These are phyloP conservation scores for Pristionchus entomophagus DNA, from an alignment of 2,888 invertebrate genomes.

Conservation along the genomic window DNA sequence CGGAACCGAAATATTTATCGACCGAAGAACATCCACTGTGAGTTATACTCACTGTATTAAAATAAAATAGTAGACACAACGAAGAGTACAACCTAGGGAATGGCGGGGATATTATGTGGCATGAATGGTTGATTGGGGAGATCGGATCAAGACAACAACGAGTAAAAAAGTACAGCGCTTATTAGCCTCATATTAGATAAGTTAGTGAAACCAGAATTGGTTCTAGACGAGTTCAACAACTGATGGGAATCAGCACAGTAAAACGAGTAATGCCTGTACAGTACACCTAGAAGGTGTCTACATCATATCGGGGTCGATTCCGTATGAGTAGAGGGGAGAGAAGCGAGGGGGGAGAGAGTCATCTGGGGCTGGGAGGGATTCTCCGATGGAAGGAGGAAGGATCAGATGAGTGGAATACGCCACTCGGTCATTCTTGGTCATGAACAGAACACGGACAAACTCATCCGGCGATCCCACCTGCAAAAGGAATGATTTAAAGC, in stretches of 20 bases:
- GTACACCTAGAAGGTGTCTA: neutral
- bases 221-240: neutral
- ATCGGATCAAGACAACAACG: neutral
- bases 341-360: neutral
- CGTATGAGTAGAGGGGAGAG: neutral
- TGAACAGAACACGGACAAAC: slow-evolving; percentile 5
- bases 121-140: neutral
- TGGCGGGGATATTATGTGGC: neutral
- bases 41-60: neutral
- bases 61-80: neutral
- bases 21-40: neutral
- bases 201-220: neutral
- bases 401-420: neutral
- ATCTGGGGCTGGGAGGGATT: neutral
- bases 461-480: neutral
- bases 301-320: no score
- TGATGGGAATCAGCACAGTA: neutral
- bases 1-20: slow-evolving; percentile 27
- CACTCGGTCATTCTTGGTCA: neutral
- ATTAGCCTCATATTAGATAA: neutral
- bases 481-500: neutral
- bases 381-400: neutral
- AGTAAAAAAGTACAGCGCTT: neutral
- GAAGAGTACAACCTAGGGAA: neutral
- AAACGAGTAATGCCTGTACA: neutral